Conservation (phyloP, 1,140 invertebrate species). For the Magallana angulata region DNA sequence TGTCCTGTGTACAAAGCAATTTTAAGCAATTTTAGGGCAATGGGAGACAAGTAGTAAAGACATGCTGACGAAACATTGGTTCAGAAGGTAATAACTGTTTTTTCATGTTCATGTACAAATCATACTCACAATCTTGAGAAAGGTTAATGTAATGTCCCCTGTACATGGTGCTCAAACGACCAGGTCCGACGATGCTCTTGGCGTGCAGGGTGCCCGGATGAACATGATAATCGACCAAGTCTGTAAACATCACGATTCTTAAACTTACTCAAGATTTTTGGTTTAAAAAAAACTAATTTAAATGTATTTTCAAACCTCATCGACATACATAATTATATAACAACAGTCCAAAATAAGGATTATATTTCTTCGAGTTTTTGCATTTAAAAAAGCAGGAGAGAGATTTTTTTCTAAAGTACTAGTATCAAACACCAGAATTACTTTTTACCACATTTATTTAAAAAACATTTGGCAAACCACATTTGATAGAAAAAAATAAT, state of each 20-base stretch:
- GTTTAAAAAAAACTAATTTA: too few species aligned
- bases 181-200: conserved; percentile 62
- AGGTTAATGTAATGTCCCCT: conserved; percentile 64
- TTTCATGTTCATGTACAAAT: too few species aligned
- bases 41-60: too few species aligned
- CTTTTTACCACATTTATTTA: not conserved
- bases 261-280: too few species aligned
- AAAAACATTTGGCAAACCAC: not conserved
- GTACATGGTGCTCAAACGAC: conserved; percentile 61
- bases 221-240: conserved; percentile 66
- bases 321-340: too few species aligned
- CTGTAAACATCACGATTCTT: conserved; percentile 41
- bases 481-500: too few species aligned
- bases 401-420: not conserved
- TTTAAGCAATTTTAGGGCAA: too few species aligned
- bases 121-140: conserved; percentile 52
- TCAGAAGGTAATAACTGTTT: too few species aligned
- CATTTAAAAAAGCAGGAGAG: not conserved
- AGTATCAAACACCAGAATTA: not conserved
- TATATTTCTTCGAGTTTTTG: not conserved
- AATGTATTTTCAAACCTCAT: too few species aligned
- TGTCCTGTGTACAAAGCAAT: too few species aligned
- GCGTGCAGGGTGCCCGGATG: conserved; percentile 67
- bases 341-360: not conserved
- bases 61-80: too few species aligned